phyloP scores from a whole-genome alignment of 2,888 invertebrate species.

The Drosophila putrida region DNA sequence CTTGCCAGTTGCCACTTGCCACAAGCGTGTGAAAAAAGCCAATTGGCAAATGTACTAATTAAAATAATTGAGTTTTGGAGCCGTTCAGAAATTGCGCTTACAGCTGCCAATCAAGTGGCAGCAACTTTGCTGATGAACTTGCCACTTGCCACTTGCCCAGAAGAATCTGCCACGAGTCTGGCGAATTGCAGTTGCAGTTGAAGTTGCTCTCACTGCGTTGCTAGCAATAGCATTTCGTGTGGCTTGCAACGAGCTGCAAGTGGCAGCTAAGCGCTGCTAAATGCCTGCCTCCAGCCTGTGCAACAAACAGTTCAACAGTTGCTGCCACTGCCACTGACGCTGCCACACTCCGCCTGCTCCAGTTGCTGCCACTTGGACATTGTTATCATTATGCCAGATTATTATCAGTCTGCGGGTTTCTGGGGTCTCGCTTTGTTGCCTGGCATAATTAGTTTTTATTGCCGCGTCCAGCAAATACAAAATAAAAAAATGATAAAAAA shows the following conservation, averaged over 20 bases:
- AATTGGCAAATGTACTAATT: slow-evolving; percentile 65
- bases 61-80: slow-evolving; percentile 68
- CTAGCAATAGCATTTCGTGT: slow-evolving; percentile 11
- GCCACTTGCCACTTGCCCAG: slow-evolving; percentile 6
- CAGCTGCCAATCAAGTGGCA: slow-evolving; percentile 52
- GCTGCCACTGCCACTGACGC: slow-evolving; percentile 1
- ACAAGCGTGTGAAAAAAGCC: slow-evolving; percentile 56
- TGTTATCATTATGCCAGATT: slow-evolving; percentile 77
- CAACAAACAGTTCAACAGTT: slow-evolving; percentile 14
- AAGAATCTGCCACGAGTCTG: slow-evolving; percentile 25
- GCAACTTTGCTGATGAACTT: slow-evolving; percentile 19
- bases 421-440: slow-evolving; percentile 35
- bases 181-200: not conserved
- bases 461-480: slow-evolving; percentile 67
- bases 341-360: slow-evolving; percentile 2
- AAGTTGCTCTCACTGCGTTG: slow-evolving; percentile 2
- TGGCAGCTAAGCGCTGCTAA: slow-evolving; percentile 58
- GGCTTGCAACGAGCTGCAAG: slow-evolving; percentile 34
- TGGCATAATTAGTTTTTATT: slow-evolving; percentile 76
- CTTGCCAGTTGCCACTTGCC: slow-evolving; percentile 30
- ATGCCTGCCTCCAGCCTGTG: slow-evolving; percentile 38
- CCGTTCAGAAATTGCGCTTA: slow-evolving; percentile 28
- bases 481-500: slow-evolving; percentile 4
- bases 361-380: slow-evolving; percentile 44
- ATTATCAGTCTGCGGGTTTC: slow-evolving; percentile 58